phyloP scores from a whole-genome alignment of 2,888 invertebrate species.

The Horisme vitalbata region DNA sequence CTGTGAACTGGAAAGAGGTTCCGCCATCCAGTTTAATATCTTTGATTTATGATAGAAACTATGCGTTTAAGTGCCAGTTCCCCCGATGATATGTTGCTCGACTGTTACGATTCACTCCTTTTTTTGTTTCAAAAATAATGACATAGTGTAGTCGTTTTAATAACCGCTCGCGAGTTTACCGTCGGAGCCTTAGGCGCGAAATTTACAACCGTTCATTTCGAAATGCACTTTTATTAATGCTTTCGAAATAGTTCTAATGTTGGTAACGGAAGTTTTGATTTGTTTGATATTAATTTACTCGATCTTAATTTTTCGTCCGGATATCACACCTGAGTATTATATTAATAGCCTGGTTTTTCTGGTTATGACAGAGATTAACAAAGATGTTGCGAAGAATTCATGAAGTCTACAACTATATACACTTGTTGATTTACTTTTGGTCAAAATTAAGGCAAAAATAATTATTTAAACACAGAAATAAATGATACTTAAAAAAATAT shows the following conservation, averaged over 20 bases:
- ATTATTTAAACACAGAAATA: no score
- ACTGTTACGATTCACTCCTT: conserved; percentile 72
- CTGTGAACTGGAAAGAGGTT: conserved; percentile 81
- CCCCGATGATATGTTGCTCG: conserved; percentile 77
- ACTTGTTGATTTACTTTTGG: no score
- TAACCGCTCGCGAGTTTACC: conserved; percentile 58
- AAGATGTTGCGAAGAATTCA: no score
- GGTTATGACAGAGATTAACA: background rate
- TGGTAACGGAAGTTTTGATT: conserved; percentile 34
- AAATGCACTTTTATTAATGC: conserved; percentile 59
- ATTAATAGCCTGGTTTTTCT: conserved; percentile 1
- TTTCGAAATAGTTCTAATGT: conserved; percentile 50
- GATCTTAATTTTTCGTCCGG: conserved; percentile 12
- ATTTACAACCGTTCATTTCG: conserved; percentile 67
- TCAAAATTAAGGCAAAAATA: no score
- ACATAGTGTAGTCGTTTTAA: conserved; percentile 77
- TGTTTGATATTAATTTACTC: conserved; percentile 20
- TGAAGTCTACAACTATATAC: no score
- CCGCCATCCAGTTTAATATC: conserved; percentile 81
- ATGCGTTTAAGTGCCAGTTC: conserved; percentile 77
- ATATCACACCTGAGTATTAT: conserved; percentile 11
- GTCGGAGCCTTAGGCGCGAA: conserved; percentile 62
- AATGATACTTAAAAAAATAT: no score
- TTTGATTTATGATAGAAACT: conserved; percentile 83
- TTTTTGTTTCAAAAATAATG: conserved; percentile 76